phyloP scores from a whole-genome alignment of 2,113 vertebrate genomes.

The Gopherus flavomarginatus region DNA sequence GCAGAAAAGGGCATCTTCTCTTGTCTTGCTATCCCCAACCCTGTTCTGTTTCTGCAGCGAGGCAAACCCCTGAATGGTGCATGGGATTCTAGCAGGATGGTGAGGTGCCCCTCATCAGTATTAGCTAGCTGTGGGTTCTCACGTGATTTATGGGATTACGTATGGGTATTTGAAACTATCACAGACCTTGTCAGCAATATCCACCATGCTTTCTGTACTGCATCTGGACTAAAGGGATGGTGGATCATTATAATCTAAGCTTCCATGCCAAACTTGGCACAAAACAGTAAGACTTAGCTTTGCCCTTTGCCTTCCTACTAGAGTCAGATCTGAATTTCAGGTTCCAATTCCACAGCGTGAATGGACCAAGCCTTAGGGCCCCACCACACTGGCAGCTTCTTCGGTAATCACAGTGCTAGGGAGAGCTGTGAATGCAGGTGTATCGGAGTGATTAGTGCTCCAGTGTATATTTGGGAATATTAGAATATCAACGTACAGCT shows the following conservation, averaged over 20 bases:
- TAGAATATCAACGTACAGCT: not conserved
- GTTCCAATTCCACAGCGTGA: fast-evolving
- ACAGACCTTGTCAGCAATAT: not conserved
- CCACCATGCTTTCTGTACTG: too few relatives aligned
- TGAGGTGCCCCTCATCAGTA: too few relatives aligned
- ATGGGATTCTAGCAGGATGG: not conserved
- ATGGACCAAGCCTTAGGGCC: not conserved
- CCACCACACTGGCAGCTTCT: not conserved
- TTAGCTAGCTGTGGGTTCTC: not conserved
- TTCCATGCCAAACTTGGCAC: not conserved
- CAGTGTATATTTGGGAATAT: not conserved
- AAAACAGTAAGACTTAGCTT: not conserved
- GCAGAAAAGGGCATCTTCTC: not conserved
- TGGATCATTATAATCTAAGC: not conserved
- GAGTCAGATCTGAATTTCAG: not conserved
- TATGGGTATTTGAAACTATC: not conserved
- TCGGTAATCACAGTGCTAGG: not conserved
- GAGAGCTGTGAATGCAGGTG: not conserved
- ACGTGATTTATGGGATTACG: not conserved
- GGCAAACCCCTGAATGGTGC: fast-evolving
- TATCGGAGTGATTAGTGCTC: not conserved
- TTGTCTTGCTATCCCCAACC: too few relatives aligned
- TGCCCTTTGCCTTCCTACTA: not conserved
- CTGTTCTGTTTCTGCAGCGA: not conserved
- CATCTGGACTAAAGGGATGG: not conserved